Evolutionary conservation across 1,140 invertebrate species (phyloP), one percentile per base, ranked within the genome.

Genomic region (Apis dorsata): DNA sequence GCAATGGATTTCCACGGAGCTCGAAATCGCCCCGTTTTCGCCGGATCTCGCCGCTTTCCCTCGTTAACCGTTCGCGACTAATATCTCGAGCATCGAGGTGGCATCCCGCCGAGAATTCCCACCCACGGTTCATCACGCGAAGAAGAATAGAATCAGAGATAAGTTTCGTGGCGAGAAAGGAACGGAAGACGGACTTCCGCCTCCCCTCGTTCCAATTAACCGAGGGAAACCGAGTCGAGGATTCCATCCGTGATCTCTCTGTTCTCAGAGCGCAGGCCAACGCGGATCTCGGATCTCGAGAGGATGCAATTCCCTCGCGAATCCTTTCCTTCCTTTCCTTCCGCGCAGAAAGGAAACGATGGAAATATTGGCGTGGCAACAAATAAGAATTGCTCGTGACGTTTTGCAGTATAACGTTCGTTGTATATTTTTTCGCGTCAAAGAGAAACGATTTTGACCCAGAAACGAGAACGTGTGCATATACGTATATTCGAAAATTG

Each of bases 361-460:
- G 86, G 75, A 88, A 74, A 88, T 87, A 88, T 87, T 77, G 71
- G 28, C 86, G 71, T 44, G 86, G 82, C 63, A 82, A 82, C 86
- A 72, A 88, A 88, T 85, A 87, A 79, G 86, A 85, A 88, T 79
- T 62, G 59, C 79, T 66, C 53, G 28, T 44, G 44, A 53, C 72
- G 53, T 76, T 84, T 19, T 51, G 62, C 24, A 51, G 12, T 49
- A n/a, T n/a, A n/a, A n/a, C 24, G 53, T 4, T 53, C 66, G 17
- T 11, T 60, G 44, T 53, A 21, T 3, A 12, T 12, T 44, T 53
- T 51, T 10, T 24, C 51, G 24, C 34, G n/a, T 75, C 72, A 68
- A 81, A 66, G 63, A 44, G 68, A 19, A 28, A 69, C 59, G 24
- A 34, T 11, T 57, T 63, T 63, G 62, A 76, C 57, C 74, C 53